Percentiles rank a stretch among this genome's conserved stretches.
Evolutionary conservation across 2,113 vertebrate genomes (phyloP).

Genomic region (Charadrius vociferus): DNA sequence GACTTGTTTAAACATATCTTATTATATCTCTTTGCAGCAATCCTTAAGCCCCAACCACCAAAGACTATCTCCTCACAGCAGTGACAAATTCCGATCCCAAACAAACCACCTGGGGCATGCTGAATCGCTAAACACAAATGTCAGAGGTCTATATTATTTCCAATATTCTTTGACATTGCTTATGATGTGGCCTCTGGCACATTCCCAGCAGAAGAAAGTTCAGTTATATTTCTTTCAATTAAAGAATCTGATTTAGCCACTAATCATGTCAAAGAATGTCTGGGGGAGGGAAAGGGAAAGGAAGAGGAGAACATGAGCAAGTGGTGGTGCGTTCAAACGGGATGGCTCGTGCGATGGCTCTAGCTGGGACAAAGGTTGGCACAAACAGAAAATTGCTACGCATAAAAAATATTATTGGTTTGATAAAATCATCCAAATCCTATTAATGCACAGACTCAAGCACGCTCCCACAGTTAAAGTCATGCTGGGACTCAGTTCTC

Average conservation of each 20-base stretch:
- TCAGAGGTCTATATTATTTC: conserved; percentile 30
- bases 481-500: fast-evolving
- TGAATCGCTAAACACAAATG: conserved; percentile 37
- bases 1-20: conserved; percentile 60
- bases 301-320: neutral
- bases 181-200: conserved; percentile 39
- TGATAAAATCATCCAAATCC: neutral
- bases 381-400: neutral
- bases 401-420: neutral
- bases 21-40: conserved; percentile 40
- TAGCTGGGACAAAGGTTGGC: neutral
- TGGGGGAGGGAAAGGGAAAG: conserved; percentile 44
- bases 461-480: neutral
- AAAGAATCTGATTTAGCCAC: conserved; percentile 49
- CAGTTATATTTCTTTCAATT: conserved; percentile 53
- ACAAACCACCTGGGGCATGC: conserved; percentile 21
- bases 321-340: neutral
- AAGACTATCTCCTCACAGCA: conserved; percentile 9
- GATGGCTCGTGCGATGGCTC: neutral
- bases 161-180: conserved; percentile 30
- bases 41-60: conserved; percentile 49
- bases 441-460: neutral
- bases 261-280: conserved; percentile 61
- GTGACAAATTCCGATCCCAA: conserved; percentile 30
- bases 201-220: conserved; percentile 45